Evolutionary conservation across 2,113 vertebrate genomes (phyloP).

Genomic region (Thunnus thynnus): DNA sequence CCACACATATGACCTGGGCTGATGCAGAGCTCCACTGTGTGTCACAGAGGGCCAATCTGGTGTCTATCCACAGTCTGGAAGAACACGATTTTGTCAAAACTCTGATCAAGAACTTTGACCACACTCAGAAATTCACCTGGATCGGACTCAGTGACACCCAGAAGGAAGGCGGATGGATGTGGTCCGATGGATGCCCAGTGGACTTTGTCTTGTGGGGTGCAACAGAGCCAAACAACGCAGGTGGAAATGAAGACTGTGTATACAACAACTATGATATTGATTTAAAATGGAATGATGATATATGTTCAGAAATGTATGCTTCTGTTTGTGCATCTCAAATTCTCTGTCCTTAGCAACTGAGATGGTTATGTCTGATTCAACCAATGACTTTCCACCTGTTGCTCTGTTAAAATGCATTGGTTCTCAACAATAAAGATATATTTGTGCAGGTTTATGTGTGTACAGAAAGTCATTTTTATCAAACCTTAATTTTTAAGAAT

Average conservation of each 20-base stretch:
- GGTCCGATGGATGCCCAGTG: constrained; percentile 8
- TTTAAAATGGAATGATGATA: neutral
- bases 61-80: too few relatives aligned
- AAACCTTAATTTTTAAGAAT: too few relatives aligned
- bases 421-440: too few relatives aligned
- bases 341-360: neutral
- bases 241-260: neutral
- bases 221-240: accelerated
- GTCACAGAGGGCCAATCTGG: constrained; percentile 22
- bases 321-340: constrained; percentile 19
- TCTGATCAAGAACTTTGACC: constrained; percentile 38
- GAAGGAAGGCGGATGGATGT: constrained; percentile 37
- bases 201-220: neutral
- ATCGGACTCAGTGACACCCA: constrained; percentile 16
- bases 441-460: too few relatives aligned
- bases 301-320: accelerated
- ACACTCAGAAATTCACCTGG: accelerated
- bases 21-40: constrained; percentile 55
- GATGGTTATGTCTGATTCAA: neutral
- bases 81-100: constrained; percentile 9
- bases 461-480: too few relatives aligned
- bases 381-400: too few relatives aligned
- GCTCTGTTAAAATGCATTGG: too few relatives aligned
- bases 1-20: constrained; percentile 4
- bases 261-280: accelerated